Conservation (phyloP, 2,797 vertebrate genomes). For the Lepidocolaptes lacrymiger region DNA sequence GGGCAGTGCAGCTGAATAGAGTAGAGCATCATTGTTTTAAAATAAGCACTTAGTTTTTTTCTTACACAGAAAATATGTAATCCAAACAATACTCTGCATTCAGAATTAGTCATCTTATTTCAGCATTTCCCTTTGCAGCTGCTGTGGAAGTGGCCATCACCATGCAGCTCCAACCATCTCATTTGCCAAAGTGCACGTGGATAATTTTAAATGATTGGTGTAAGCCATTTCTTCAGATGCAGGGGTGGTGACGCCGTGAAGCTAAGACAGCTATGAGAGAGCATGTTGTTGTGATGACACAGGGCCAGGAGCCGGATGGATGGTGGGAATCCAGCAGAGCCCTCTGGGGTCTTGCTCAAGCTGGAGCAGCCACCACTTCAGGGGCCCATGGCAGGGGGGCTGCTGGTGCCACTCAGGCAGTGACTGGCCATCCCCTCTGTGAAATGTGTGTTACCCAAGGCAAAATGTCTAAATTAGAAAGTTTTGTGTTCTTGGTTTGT, state of each 20-base stretch:
- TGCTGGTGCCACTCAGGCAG: neutral
- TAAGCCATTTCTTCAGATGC: neutral
- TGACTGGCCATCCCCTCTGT: fast-evolving
- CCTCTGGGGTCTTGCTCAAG: fast-evolving
- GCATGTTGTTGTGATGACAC: fast-evolving
- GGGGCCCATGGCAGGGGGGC: fast-evolving
- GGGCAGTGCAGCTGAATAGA: neutral
- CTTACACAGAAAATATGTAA: neutral
- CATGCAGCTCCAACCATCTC: neutral
- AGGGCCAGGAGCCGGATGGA: no score
- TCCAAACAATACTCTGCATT: neutral
- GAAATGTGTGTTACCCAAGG: neutral
- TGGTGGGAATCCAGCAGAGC: neutral
- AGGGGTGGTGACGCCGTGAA: neutral
- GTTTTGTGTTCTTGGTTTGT: neutral
- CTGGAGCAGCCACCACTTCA: fast-evolving
- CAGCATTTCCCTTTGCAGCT: neutral
- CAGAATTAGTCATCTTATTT: neutral
- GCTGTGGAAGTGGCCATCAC: neutral
- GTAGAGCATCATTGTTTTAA: neutral
- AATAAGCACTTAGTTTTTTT: neutral
- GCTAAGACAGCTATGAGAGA: neutral
- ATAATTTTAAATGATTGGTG: neutral
- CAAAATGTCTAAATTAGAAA: neutral
- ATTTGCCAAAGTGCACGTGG: neutral